Base-by-base conservation (phyloP, 2,113 vertebrate species). In the Hyla sarda region DNA sequence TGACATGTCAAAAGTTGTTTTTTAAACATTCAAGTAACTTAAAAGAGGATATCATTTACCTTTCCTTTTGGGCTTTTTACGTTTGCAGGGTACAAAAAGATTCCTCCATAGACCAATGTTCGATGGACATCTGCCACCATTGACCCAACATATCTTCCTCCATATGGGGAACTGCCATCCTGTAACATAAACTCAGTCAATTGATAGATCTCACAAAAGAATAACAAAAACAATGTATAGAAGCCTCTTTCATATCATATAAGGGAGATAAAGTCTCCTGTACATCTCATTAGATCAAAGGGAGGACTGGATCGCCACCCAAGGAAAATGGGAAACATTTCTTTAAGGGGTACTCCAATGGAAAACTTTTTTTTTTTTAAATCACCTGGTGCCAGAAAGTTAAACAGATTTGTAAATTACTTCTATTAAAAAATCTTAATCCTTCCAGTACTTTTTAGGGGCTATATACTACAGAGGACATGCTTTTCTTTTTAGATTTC, bases 41-140 rank as follows among this genome's bases (percentile, higher is more conserved):
- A 62, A 54, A 17, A 73, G 56, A 41, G 41, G 21, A 21, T 41
- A 32, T 74, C 0, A 58, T 85, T 93, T 93, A 99, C 98, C 97
- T 99, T 99, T 93, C 98, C 98, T 23, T 93, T 91, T 5, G 97
- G 98, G 87, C 91, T 99, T 91, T 98, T 99, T 79, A 89, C 89
- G 88, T 98, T 98, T 11, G 95, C 97, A 1, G 98, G 97, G 89
- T 99, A 99, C 86, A 99, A 88, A 88, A 99, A 99, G 92, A 99
- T 97, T 28, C 97, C 98, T 90, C 98, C 98, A 1, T 99, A 99
- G 56, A 99, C 96, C 87, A 99, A 92, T 0, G 98, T 99, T 30
- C 98, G 95, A 90, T 99, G 98, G n/a, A 98, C 96, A 25, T 99
- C 98, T 14, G 98, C 97, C 81, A 99, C 98, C 98, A 99, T 99